Base-by-base conservation (phyloP, 2,888 invertebrate species). In the Orchesellides sinensis region DNA sequence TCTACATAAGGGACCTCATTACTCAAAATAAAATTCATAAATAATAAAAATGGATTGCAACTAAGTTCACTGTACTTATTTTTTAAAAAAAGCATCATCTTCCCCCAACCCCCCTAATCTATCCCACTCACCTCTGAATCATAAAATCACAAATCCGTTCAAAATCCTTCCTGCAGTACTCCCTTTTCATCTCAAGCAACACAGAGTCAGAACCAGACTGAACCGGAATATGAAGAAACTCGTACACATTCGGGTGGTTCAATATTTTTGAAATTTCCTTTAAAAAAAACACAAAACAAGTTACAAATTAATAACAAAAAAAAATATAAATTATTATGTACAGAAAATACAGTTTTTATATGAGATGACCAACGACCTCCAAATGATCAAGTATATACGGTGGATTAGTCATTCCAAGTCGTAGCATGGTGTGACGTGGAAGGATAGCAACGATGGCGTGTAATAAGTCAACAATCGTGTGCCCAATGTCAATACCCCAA, bases 181-280 rank as follows among this genome's bases (percentile, higher is more conserved):
- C 98, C 40, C 99, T 91, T 90, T 96, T 97, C 99, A 99, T 99
- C 87, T 98, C 98, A 0, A 93, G 92, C 4, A 99, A 91, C 2
- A 99, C 98, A 77, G 94, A 93, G 91, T 99, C 98, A 88, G 98
- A 98, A n/a, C 97, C 99, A 0, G 97, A 96, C 91, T 99, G 99
- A 0, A 99, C 98, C 0, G 99, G 99, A 19, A 99, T 95, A 90
- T 99, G 99, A 0, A 99, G 93, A 90, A 99, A 99, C 82, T 96
- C 93, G 89, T 99, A 99, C 0, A 99, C 98, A 79, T 95, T 91
- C 0, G 97, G 96, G 90, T 98, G 96, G 69, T 92, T 92, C 90
- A 99, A 92, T 86, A 98, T 95, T 89, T 94, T 93, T 0, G 96
- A 94, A 74, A 99, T 95, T 89, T 97, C 96, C 90, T 93, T 87